Conservation (phyloP, 1,140 invertebrate species). For the Pogonomyrmex californicus region DNA sequence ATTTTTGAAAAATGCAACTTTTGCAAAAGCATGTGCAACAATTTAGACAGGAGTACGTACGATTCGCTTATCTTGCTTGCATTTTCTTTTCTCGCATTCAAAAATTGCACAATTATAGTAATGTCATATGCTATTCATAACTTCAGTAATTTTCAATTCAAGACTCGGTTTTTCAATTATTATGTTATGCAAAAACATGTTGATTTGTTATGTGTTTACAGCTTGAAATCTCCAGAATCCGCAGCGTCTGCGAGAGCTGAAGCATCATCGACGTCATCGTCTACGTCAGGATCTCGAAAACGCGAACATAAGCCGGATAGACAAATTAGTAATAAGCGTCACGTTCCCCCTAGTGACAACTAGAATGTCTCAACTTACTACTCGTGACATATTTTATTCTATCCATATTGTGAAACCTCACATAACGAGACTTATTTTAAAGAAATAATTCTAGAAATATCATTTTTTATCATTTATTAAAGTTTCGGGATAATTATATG, state of each 20-base stretch:
- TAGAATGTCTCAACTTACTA: constrained; percentile 65
- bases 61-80: constrained; percentile 17
- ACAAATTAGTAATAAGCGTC: constrained; percentile 80
- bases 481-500: not conserved
- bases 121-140: constrained; percentile 22
- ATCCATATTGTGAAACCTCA: constrained; percentile 17
- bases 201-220: constrained; percentile 61
- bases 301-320: constrained; percentile 81
- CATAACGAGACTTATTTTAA: constrained; percentile 42
- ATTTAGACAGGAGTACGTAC: constrained; percentile 32
- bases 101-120: constrained; percentile 8
- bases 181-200: constrained; percentile 1
- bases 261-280: constrained; percentile 4
- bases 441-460: constrained; percentile 21
- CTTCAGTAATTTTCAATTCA: constrained; percentile 14
- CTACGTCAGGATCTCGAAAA: constrained; percentile 75
- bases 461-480: not conserved
- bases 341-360: constrained; percentile 75
- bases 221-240: constrained; percentile 47
- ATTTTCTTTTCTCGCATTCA: constrained; percentile 13
- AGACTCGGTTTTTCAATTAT: not conserved
- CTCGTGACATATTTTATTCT: constrained; percentile 9
- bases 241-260: constrained; percentile 17
- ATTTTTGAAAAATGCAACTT: not conserved
- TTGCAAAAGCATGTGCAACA: constrained; percentile 4